Evolutionary conservation across 2,888 invertebrate species (phyloP), one percentile per base, ranked within the genome.

Genomic region (Drosophila antonietae): DNA sequence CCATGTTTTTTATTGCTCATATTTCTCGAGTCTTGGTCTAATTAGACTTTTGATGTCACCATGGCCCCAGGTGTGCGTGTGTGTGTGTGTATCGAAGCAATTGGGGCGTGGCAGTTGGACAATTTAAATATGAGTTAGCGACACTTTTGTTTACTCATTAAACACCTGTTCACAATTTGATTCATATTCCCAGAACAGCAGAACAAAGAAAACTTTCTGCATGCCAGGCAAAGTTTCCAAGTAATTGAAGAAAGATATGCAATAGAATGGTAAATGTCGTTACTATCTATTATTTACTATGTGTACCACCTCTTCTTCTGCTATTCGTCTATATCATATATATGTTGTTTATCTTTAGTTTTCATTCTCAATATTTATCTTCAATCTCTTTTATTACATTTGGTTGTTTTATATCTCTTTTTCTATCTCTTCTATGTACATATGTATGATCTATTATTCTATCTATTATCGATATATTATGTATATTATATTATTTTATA

Each of bases 21-120:
- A 35, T 57, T 44, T 39, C 49, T 35, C 49, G n/a, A 41, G 58
- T 57, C 53, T 23, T 28, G 18, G 20, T 37, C 60, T 78, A 73
- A 75, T 75, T 78, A 73, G 53, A 76, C 59, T 49, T 23, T 4
- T 59, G 65, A 65, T 60, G 56, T 33, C 33, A 12, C 15, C 31
- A 37, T 71, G 52, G 68, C 51, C 31, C 46, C 59, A 61, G 67
- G 56, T 18, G 60, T 33, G 31, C 18, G 7, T n/a, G 31, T 31
- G 10, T 28, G 28, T 46, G 6, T 59, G 63, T 52, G 63, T 59
- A 20, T 37, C 53, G 35, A 23, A 28, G 28, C 5, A 28, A 18
- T 33, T 41, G 5, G 15, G 74, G 74, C 56, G 56, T 49, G 71
- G 37, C 71, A 47, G 37, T 46, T 37, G 35, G 46, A 47, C 35